Evolutionary conservation across 1,140 invertebrate genomes (phyloP).

Genomic region (Aradophagus sp.): DNA sequence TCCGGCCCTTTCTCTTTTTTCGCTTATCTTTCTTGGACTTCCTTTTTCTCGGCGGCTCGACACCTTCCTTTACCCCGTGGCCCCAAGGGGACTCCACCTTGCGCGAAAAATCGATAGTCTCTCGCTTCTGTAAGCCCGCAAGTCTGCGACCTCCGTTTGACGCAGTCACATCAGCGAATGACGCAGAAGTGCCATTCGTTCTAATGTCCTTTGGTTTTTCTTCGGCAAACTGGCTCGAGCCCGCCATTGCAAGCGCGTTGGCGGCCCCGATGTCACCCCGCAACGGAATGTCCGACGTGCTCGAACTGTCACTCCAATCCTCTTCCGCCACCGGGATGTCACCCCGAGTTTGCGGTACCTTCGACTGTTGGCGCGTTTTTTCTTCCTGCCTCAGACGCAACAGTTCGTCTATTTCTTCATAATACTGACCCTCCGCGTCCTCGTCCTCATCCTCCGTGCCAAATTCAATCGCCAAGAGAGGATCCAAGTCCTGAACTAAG

Average conservation of each 20-base stretch:
- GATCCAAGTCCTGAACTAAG: slow-evolving; percentile 14
- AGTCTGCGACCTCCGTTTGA: slow-evolving; percentile 34
- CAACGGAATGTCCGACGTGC: slow-evolving; percentile 50
- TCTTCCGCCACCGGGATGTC: slow-evolving; percentile 62
- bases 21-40: slow-evolving; percentile 33
- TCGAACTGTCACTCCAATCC: slow-evolving; percentile 41
- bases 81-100: slow-evolving; percentile 59
- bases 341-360: slow-evolving; percentile 57
- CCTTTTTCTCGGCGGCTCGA: slow-evolving; percentile 50
- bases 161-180: slow-evolving; percentile 37
- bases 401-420: slow-evolving; percentile 66
- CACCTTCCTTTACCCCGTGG: slow-evolving; percentile 65
- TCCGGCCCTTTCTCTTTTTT: slow-evolving; percentile 22
- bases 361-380: slow-evolving; percentile 1
- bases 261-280: slow-evolving; percentile 65
- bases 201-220: slow-evolving; percentile 13
- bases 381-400: slow-evolving; percentile 58
- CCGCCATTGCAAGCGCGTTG: slow-evolving; percentile 14
- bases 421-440: slow-evolving; percentile 39
- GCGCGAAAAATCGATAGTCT: slow-evolving; percentile 45
- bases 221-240: not conserved
- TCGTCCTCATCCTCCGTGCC: slow-evolving; percentile 39
- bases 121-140: slow-evolving; percentile 45
- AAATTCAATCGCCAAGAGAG: slow-evolving; percentile 22
- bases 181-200: slow-evolving; percentile 28